Percentiles rank a stretch among this genome's conserved stretches.
Evolutionary conservation across 2,797 vertebrate species (phyloP).

Genomic region (Phataginus tricuspis): DNA sequence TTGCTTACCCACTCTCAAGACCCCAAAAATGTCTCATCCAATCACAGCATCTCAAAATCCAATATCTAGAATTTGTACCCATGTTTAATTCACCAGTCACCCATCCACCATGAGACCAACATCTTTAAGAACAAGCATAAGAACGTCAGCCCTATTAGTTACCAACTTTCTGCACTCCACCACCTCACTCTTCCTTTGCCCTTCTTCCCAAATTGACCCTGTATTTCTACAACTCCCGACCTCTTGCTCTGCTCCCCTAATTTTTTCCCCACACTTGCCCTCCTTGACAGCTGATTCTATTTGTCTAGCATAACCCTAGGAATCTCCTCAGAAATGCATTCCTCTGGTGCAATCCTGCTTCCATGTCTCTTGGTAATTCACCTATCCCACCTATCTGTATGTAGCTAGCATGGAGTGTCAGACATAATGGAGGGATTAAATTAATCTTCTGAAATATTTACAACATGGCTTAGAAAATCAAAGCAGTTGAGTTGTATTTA

Average conservation of each 20-base stretch:
- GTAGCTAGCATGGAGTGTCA: not conserved
- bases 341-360: not conserved
- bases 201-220: not conserved
- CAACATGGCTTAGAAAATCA: constrained; percentile 19
- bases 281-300: not conserved
- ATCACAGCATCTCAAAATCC: not conserved
- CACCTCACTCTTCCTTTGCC: not conserved
- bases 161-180: not conserved
- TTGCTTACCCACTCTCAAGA: not conserved
- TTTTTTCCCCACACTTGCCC: not conserved
- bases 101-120: not conserved
- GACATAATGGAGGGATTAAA: not conserved
- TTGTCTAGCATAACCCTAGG: not conserved
- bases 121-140: not conserved
- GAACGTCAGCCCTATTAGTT: not conserved
- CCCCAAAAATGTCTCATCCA: not conserved
- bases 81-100: not conserved
- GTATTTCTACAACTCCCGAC: not conserved
- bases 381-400: not conserved
- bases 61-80: not conserved
- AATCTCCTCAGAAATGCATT: not conserved
- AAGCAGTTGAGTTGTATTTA: constrained; percentile 15
- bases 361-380: not conserved
- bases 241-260: not conserved
- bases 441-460: constrained; percentile 5